A percentile compares a stretch with the other conserved stretches of the same genome.
Conservation (phyloP, 2,888 invertebrate species). For the Omphaloscelis lunosa region DNA sequence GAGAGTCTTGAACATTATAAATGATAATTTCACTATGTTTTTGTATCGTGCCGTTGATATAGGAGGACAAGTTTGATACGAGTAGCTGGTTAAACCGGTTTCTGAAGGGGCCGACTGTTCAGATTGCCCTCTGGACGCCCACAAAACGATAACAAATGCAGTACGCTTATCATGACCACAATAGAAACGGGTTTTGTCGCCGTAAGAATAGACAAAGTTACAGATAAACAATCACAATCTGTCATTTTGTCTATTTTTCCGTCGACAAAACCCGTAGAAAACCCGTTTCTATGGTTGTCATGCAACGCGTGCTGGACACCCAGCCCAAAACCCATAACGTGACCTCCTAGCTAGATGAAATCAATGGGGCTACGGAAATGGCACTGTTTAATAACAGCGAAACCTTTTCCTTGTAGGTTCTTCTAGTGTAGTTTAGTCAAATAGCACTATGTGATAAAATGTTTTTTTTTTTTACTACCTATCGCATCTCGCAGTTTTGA, state of each 20-base stretch:
- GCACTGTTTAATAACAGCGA: neutral
- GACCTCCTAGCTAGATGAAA: conserved; percentile 1
- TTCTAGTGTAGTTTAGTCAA: neutral
- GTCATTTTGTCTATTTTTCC: no score
- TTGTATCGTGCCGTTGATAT: neutral
- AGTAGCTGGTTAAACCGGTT: neutral
- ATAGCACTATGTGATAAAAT: neutral
- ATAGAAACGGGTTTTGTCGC: no score
- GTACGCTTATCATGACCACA: no score
- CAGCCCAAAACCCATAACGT: no score
- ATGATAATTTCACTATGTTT: neutral
- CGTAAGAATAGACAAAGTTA: no score
- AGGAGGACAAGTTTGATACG: neutral
- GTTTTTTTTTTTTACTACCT: no score
- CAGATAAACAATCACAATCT: no score
- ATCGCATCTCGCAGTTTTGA: no score
- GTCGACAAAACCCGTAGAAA: no score
- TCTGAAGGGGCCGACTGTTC: neutral
- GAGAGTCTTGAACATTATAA: conserved; percentile 4
- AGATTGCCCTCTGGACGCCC: neutral
- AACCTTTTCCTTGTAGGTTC: neutral
- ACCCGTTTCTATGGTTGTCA: no score
- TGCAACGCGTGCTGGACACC: no score
- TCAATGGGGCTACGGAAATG: neutral
- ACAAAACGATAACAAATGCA: neutral